Base-by-base conservation (phyloP, 1,140 invertebrate species). In the Tetranychus cinnabarinus region DNA sequence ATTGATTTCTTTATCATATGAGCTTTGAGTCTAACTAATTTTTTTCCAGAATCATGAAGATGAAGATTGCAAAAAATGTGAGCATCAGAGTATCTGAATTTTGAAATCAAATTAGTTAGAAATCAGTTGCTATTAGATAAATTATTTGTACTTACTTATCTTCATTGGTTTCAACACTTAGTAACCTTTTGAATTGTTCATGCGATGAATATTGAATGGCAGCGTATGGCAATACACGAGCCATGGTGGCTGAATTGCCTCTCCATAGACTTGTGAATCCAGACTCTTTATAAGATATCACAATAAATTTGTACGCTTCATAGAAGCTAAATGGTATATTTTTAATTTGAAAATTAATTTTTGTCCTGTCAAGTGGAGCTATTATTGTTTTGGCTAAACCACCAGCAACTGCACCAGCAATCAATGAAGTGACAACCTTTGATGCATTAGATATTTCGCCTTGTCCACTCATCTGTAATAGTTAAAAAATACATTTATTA, bases 221-320 rank as follows among this genome's bases (percentile, higher is more conserved):
- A 56, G 93, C 90, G 73, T 97, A 96, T 2, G 95, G 95, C 47
- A 97, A 77, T 64, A 98, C 93, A 55, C 93, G 77, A 0, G 86
- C 86, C 88, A 98, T 91, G 0, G 92, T 97, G 1, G 93, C 95
- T 64, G 88, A 90, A 77, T 98, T 98, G 12, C 95, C 95, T 50
- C 93, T 76, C 89, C 91, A 99, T 62, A 98, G 73, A 62, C 83
- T 83, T 7, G 82, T 64, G 33, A 89, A 71, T 3, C 95, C 78
- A 61, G 59, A 46, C 48, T 62, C 56, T 35, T 59, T 52, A 59
- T 66, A 70, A 45, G 66, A 66, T 36, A 67, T 70, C 39, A 76
- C 65, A n/a, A 97, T 69, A 74, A 93, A 97, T 55, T 77, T 69
- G 1, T 84, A 67, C 0, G 88, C 91, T 35, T 82, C 83, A 63